Conservation (phyloP, 2,797 vertebrate species). For the Muraenolepis orangiensis region DNA sequence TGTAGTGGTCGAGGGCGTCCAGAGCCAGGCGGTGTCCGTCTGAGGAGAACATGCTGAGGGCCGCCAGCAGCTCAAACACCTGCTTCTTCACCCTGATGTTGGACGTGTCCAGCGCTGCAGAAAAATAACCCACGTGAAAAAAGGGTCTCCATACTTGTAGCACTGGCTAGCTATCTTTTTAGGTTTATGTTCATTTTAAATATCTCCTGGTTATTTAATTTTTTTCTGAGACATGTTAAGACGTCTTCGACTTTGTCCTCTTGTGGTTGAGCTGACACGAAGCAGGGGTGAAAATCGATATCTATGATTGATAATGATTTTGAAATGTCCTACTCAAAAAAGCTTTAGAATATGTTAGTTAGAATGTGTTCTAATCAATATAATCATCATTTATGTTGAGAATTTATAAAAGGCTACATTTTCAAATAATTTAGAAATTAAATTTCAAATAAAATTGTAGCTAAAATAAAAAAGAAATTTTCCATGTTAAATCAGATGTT, state of each 20-base stretch:
- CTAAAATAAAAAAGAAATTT: background rate
- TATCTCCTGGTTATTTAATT: slow-evolving; percentile 15
- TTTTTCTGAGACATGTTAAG: slow-evolving; percentile 25
- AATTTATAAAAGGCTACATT: background rate
- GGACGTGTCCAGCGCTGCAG: slow-evolving; percentile 90
- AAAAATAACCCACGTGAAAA: slow-evolving; percentile 1
- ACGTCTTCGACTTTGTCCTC: slow-evolving; percentile 54
- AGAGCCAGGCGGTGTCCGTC: slow-evolving; percentile 86
- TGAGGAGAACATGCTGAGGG: slow-evolving; percentile 89
- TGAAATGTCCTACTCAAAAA: background rate
- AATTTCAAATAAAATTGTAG: no score
- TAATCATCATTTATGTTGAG: background rate
- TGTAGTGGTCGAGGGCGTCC: slow-evolving; percentile 95
- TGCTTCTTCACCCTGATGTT: slow-evolving; percentile 99
- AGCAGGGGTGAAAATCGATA: slow-evolving; percentile 28
- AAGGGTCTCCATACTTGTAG: background rate
- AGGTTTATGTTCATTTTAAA: background rate
- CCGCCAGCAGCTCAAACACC: slow-evolving; percentile 94
- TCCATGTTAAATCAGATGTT: background rate
- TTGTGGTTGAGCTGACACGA: slow-evolving; percentile 26
- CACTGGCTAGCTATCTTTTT: background rate
- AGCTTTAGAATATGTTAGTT: background rate
- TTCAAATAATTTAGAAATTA: no score
- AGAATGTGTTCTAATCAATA: background rate
- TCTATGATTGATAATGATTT: background rate